Percentiles rank a stretch among this genome's conserved stretches.
These are phyloP conservation scores for Amphimallon solstitiale DNA, from an alignment of 2,888 invertebrate species.

Conservation along the genomic window DNA sequence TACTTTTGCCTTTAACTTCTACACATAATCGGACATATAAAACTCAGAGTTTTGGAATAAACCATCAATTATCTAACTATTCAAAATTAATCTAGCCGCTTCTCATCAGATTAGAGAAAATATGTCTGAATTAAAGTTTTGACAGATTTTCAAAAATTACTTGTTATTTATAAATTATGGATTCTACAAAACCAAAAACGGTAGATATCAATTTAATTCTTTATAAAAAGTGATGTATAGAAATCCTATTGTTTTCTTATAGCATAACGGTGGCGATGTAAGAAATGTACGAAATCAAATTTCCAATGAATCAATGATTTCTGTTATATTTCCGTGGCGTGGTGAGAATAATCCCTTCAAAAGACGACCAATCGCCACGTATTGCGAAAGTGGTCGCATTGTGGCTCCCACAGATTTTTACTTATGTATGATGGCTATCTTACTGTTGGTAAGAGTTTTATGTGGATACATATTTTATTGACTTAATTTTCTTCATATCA, in stretches of 20 bases:
- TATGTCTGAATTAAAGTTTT: constrained; percentile 3
- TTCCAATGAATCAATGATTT: constrained; percentile 43
- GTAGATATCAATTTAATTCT: not conserved
- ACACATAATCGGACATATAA: too few relatives aligned
- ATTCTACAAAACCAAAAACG: not conserved
- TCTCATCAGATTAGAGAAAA: constrained; percentile 3
- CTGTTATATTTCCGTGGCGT: constrained; percentile 44
- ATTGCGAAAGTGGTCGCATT: constrained; percentile 39
- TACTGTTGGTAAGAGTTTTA: constrained; percentile 42
- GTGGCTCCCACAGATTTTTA: constrained; percentile 42
- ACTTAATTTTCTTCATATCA: too few relatives aligned
- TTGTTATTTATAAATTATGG: constrained; percentile 9
- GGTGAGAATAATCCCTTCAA: constrained; percentile 19
- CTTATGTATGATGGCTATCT: constrained; percentile 44
- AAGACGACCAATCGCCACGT: constrained; percentile 32
- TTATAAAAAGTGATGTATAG: not conserved
- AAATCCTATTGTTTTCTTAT: not conserved
- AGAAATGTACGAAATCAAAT: constrained; percentile 21
- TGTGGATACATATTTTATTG: too few relatives aligned
- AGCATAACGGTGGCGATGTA: constrained; percentile 15
- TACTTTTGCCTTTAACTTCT: too few relatives aligned
- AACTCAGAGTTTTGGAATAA: too few relatives aligned
- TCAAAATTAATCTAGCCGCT: constrained; percentile 1
- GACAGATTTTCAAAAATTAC: constrained; percentile 19
- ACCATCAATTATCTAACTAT: too few relatives aligned